Percentiles rank a stretch among this genome's conserved stretches.
phyloP scores from a whole-genome alignment of 2,113 vertebrate genomes.

The Pomatorhinus ruficollis region DNA sequence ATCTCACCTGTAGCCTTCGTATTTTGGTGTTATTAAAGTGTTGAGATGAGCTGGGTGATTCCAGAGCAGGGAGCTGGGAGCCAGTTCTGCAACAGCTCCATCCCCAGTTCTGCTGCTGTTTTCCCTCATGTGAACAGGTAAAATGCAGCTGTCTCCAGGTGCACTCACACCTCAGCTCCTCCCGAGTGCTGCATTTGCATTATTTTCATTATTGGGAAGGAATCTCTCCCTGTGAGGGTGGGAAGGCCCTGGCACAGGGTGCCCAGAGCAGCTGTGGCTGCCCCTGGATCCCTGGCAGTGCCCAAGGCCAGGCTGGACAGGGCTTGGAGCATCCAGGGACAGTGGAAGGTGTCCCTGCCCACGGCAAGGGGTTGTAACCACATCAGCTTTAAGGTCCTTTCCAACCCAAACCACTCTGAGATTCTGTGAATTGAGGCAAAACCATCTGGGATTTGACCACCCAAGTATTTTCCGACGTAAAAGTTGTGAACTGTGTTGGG shows the following conservation, averaged over 20 bases:
- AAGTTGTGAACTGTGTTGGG: not conserved
- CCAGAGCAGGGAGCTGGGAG: not conserved
- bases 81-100: not conserved
- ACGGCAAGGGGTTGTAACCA: rapidly evolving
- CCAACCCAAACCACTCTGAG: not conserved
- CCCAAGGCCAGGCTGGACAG: rapidly evolving
- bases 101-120: not conserved
- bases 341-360: not conserved
- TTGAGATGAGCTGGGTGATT: not conserved
- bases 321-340: not conserved
- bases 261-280: not conserved
- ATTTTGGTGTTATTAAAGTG: not conserved
- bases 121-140: rapidly evolving
- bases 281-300: not conserved
- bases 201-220: not conserved
- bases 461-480: not conserved
- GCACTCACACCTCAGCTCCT: not conserved
- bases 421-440: not conserved
- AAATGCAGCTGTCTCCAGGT: not conserved
- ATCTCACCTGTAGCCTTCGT: not conserved
- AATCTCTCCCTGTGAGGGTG: rapidly evolving
- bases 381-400: not conserved
- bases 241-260: not conserved
- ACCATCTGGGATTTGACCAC: not conserved
- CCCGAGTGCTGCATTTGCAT: not conserved